Conservation (phyloP, 2,797 vertebrate genomes). For the Ispidina lecontei region DNA sequence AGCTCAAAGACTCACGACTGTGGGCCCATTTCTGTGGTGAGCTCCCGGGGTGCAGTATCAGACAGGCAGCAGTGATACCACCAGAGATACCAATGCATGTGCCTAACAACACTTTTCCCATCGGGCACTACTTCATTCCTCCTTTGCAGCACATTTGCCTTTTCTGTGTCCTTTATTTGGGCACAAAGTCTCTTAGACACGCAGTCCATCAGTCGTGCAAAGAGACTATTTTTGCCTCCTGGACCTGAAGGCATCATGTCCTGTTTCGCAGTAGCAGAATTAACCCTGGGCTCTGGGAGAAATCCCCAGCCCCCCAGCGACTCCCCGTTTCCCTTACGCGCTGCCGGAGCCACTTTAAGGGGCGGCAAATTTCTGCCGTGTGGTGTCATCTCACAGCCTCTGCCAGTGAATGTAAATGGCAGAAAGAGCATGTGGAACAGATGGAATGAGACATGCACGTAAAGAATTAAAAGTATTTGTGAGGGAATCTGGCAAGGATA, state of each 20-base stretch:
- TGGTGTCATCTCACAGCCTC: constrained; percentile 69
- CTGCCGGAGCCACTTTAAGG: constrained; percentile 7
- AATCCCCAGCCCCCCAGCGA: not conserved
- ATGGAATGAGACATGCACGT: constrained; percentile 81
- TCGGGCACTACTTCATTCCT: not conserved
- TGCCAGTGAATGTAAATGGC: constrained; percentile 72
- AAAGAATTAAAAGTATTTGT: constrained; percentile 80
- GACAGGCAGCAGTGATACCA: not conserved
- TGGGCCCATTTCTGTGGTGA: not conserved
- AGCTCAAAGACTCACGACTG: not conserved
- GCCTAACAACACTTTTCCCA: not conserved
- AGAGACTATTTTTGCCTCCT: not conserved
- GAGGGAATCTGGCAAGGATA: constrained; percentile 78
- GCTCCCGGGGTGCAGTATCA: not conserved
- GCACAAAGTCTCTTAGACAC: not conserved
- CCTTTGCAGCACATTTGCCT: not conserved
- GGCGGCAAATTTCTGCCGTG: constrained; percentile 21
- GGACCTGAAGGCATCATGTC: not conserved
- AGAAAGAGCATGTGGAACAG: constrained; percentile 78
- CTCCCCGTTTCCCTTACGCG: accelerated
- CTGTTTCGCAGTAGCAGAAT: not conserved
- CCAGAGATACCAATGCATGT: not conserved
- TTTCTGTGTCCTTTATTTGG: not conserved
- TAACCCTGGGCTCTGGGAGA: not conserved
- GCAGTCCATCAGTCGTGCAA: not conserved